Base-by-base conservation (phyloP, 1,140 invertebrate species). In the Microplitis mediator region DNA sequence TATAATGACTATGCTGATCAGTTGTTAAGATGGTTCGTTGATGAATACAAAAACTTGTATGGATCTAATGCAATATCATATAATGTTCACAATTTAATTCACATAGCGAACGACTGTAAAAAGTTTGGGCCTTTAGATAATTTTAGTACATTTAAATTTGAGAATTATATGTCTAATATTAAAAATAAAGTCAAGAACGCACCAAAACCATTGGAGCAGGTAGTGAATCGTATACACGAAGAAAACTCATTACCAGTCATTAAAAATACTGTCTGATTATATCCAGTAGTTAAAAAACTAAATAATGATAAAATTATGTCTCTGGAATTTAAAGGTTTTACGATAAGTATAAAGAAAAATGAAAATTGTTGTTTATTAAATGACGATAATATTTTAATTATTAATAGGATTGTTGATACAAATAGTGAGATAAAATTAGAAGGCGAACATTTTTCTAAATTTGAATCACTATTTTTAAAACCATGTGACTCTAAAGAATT, bases 51-150 rank as follows among this genome's bases (percentile, higher is more conserved):
- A 32, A 34, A 71, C 65, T 51, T 71, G 14, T 74, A 66, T 45
- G 73, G 73, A 23, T 4, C 8, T n/a, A 34, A 74, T 61, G 52
- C 56, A 51, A 56, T 74, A 11, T 45, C 63, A n/a, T 67, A 72
- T 56, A 75, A 72, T 54, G 60, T 75, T 14, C 69, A 75, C 56
- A 71, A 56, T 35, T 64, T 75, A 6, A 5, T 75, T 6, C 69
- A 72, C 34, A 35, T 75, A 13, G 56, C 74, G 3, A 36, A 72
- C 36, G 74, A 75, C 4, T 39, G 50, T 31, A 31, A 36, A 34
- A 4, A n/a, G 16, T 68, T 68, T 58, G 69, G 65, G 36, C 45
- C 35, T 3, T 50, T 71, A 63, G 65, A 71, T 39, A 14, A 56
- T 36, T 73, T 77, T 52, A 68, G 64, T 39, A 39, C 61, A 16